Base-by-base conservation (phyloP, 2,888 invertebrate species). In the Cantharis lateralis region DNA sequence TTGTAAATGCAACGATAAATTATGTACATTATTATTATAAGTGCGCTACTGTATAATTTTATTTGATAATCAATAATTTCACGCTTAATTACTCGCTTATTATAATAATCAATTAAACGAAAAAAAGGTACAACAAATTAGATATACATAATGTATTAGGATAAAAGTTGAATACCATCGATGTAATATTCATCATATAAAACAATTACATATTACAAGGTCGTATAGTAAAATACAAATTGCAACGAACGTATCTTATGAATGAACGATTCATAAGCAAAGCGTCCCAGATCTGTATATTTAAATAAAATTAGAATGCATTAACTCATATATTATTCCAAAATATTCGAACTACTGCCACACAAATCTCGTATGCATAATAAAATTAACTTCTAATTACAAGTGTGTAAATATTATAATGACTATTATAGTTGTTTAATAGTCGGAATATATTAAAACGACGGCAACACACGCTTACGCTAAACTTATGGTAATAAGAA, bases 401-500 rank as follows among this genome's bases (percentile, higher is more conserved):
- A 80, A 80, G 82, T 81, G 80, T 81, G 82, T 81, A 81, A 80
- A 82, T 82, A 82, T 82, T 82, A 83, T 83, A 81, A 83, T 83
- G 81, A 81, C 80, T 81, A 82, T 82, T 82, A 82, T 83, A 80
- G 81, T 80, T 81, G 80, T 82, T 82, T 83, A 83, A 82, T 82
- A 81, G 82, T 81, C 81, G 80, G 84, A 83, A 83, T 83, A 83
- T 76, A 83, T 84, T 83, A 84, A 82, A 81, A 81, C 82, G 80
- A 80, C 82, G 78, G 81, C 81, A 83, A 84, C 85, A 48, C 48
- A 85, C 84, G 85, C 84, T 84, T 84, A 85, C 84, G 85, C 85
- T 84, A 85, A 85, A 84, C 83, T 78, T 85, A 85, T 85, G 85
- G 84, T 85, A 85, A 85, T 85, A 81, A 48, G 48, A 48, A 83